Conservation (phyloP, 2,113 vertebrate species). For the Campylorhamphus procurvoides region DNA sequence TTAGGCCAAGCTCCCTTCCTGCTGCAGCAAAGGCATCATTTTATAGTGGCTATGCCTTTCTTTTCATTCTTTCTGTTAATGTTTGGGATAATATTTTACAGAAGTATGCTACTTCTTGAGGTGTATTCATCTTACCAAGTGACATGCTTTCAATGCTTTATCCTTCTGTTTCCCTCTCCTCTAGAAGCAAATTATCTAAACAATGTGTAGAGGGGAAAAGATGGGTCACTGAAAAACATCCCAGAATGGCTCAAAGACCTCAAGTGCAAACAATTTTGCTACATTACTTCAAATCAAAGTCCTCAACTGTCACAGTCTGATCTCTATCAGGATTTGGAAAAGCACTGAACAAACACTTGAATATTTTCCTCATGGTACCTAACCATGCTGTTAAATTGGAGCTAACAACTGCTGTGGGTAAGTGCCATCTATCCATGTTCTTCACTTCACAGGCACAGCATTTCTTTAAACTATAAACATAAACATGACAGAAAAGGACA, state of each 20-base stretch:
- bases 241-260: neutral
- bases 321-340: neutral
- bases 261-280: neutral
- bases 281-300: neutral
- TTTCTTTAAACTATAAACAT: neutral
- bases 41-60: neutral
- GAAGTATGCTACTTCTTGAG: neutral
- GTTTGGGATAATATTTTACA: neutral
- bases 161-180: neutral
- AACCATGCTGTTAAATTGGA: neutral
- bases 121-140: neutral
- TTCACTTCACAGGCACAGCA: neutral
- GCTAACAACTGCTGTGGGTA: neutral
- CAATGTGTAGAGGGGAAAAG: neutral
- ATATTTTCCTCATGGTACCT: neutral
- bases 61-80: neutral
- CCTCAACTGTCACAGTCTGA: neutral
- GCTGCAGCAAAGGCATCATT: neutral
- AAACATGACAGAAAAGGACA: neutral
- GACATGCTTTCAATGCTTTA: neutral
- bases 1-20: neutral
- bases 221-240: neutral
- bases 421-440: neutral
- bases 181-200: neutral
- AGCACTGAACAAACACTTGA: neutral